A percentile compares a stretch with the other conserved stretches of the same genome.
Conservation (phyloP, 1,140 invertebrate species). For the Stratiolaelaps scimitus region DNA sequence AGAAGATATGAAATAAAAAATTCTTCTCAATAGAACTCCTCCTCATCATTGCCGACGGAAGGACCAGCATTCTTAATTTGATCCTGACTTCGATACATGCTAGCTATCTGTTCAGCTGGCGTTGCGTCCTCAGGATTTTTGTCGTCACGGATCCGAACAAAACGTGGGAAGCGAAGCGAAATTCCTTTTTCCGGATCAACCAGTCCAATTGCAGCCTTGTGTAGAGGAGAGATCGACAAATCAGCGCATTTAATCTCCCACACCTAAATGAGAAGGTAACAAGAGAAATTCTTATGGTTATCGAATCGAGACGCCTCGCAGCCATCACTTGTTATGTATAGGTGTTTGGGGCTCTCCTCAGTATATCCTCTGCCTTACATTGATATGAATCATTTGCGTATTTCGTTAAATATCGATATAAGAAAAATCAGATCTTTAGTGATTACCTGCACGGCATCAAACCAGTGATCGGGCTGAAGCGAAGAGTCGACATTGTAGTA, state of each 20-base stretch:
- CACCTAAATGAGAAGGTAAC: slow-evolving; percentile 41
- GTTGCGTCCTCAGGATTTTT: slow-evolving; percentile 86
- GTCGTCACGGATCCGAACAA: slow-evolving; percentile 80
- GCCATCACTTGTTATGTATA: neutral
- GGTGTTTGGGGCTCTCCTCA: neutral
- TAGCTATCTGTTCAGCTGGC: slow-evolving; percentile 66
- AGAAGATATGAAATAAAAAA: too few relatives aligned
- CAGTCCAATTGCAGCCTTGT: slow-evolving; percentile 74
- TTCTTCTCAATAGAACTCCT: slow-evolving; percentile 40
- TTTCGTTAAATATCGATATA: too few relatives aligned
- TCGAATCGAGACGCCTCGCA: too few relatives aligned
- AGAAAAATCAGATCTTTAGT: slow-evolving; percentile 38
- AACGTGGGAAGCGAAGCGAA: slow-evolving; percentile 88
- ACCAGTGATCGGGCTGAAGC: slow-evolving; percentile 85
- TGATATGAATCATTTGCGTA: too few relatives aligned
- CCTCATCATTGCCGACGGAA: slow-evolving; percentile 46
- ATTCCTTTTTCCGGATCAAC: slow-evolving; percentile 86
- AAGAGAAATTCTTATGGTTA: neutral
- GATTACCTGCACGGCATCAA: slow-evolving; percentile 59
- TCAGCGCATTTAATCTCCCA: slow-evolving; percentile 99
- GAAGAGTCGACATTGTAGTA: slow-evolving; percentile 72
- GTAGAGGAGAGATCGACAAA: slow-evolving; percentile 86
- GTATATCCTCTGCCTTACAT: too few relatives aligned
- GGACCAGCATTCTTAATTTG: slow-evolving; percentile 67
- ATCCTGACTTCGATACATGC: slow-evolving; percentile 76